Base-by-base conservation (phyloP, 2,888 invertebrate genomes). In the Danaus chrysippus region DNA sequence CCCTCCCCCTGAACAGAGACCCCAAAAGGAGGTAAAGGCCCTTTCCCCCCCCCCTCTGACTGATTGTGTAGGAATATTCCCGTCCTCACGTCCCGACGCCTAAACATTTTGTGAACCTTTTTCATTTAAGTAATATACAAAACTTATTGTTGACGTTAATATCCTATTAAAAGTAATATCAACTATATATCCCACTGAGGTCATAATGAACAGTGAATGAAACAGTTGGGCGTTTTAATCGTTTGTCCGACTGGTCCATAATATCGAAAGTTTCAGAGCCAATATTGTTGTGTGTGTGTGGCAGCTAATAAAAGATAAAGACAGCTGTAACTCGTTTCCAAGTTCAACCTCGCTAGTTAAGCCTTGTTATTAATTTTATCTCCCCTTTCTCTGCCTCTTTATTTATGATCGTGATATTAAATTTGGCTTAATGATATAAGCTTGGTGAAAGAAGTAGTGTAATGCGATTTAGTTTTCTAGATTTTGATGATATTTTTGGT, bases 251-350 rank as follows among this genome's bases (percentile, higher is more conserved):
- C 44, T 62, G 61, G 60, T 63, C 73, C 73, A 75, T 82, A 81
- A 83, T 83, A 82, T 75, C 76, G 71, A 80, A 84, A 83, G 76
- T 82, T 81, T 77, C 73, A 71, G 70, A 66, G 69, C 75, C 82
- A 80, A 81, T 79, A 78, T 73, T 73, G 73, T 68, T 70, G 73
- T 70, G 70, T 71, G 70, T 71, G 73, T 71, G 71, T 68, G 70
- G 67, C 66, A 70, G 74, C 76, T 78, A 82, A 82, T 83, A 82
- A 82, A 82, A 82, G 79, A 81, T 80, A 78, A 73, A 81, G 77
- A 76, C 76, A 71, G 66, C 70, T 73, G 71, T 75, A 77, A 82
- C 79, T 82, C 76, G 74, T 75, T 75, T 73, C 78, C 74, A 76
- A 81, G 75, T 80, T 77, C 64, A 63, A 70, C 72, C 71, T 69